A percentile compares a stretch with the other conserved stretches of the same genome.
Evolutionary conservation across 2,797 vertebrate genomes (phyloP).

Genomic region (Melanotaenia trifasciata): DNA sequence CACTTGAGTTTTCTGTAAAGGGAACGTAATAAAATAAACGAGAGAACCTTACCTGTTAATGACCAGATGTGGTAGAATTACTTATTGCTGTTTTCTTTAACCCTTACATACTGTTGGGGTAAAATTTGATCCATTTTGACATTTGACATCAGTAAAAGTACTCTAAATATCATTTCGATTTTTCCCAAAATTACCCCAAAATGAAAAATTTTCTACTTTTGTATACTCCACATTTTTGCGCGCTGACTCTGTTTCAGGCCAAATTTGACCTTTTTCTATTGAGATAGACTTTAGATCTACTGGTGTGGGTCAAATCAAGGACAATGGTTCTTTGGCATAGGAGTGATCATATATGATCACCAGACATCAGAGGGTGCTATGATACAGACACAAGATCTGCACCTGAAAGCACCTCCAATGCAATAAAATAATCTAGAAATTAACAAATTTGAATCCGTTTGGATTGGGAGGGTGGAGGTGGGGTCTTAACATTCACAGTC

Average conservation of each 20-base stretch:
- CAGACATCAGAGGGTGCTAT: no score
- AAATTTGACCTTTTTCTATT: neutral
- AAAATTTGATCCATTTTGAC: neutral
- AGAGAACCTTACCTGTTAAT: slow-evolving; percentile 27
- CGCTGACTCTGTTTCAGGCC: no score
- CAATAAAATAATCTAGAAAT: no score
- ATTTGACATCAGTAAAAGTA: neutral
- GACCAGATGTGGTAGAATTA: slow-evolving; percentile 42
- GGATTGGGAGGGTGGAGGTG: no score
- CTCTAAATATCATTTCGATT: neutral
- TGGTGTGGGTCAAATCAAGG: no score
- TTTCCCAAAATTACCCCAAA: neutral
- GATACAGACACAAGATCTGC: no score
- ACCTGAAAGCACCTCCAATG: no score
- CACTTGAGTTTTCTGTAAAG: slow-evolving; percentile 32
- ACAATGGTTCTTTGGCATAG: no score
- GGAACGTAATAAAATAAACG: slow-evolving; percentile 31
- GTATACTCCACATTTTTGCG: neutral
- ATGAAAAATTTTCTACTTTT: neutral
- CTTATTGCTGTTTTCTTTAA: slow-evolving; percentile 31
- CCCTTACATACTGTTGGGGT: neutral
- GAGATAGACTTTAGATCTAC: neutral
- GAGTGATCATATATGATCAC: no score
- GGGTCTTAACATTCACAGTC: no score
- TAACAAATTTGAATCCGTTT: no score